Evolutionary conservation across 2,797 vertebrate species (phyloP), one percentile per base, ranked within the genome.

Genomic region (Lithobates sylvaticus): DNA sequence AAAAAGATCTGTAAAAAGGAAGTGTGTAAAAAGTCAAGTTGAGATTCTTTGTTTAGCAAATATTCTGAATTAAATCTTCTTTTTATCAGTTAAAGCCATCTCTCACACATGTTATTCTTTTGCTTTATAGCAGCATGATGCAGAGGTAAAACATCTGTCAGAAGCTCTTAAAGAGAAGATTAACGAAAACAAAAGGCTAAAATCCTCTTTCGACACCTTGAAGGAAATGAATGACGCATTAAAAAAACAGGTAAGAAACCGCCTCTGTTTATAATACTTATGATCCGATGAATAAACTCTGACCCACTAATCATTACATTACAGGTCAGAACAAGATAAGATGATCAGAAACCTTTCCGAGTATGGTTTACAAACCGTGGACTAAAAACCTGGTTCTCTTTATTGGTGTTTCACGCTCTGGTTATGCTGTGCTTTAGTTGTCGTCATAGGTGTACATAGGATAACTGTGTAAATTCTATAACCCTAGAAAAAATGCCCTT

Each of bases 121-220:
- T 54, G 13, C 50, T 65, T 91, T 0, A n/a, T 90, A 98, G 97
- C 95, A 96, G 92, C 94, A 95, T 26, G 88, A 90, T 78, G 91
- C 92, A 72, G 95, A 97, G 91, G 89, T 96, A 85, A 91, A 92
- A 42, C 91, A 94, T 67, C 92, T 98, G 89, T 94, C 93, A 78
- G 92, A 95, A 76, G 88, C 93, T 75, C 93, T 99, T 77, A 95
- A 91, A 89, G 95, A 97, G 89, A 95, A 91, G 90, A 94, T 65
- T 88, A 97, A 95, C 90, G 97, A 97, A 88, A 97, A 93, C 88
- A 96, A 92, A 89, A 96, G 97, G 83, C 92, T 98, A 58, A 97
- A 93, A 87, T 94, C 93, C 0, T 97, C 94, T 71, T 97, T 97
- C 88, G 95, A 95, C 84, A 90, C 94, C 29, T 91, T 98, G 82